These are phyloP conservation scores for Drosophila bifasciata DNA, from an alignment of 1,140 invertebrate species.

Conservation along the genomic window DNA sequence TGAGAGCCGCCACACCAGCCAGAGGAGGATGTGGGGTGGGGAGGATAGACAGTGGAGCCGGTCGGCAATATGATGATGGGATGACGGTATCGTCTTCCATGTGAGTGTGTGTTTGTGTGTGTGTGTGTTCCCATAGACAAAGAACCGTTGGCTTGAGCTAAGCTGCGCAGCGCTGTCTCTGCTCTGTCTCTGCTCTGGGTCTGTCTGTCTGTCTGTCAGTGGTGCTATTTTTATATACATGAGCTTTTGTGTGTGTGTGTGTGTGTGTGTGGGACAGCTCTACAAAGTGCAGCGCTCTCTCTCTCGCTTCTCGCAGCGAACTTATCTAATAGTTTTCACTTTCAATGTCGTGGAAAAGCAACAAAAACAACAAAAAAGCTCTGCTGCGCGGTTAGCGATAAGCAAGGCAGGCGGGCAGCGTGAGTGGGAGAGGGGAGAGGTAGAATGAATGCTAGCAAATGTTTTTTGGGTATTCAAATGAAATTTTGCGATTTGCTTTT, in stretches of 20 bases:
- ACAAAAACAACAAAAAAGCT: conserved; percentile 43
- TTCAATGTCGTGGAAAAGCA: conserved; percentile 55
- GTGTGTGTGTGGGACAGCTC: conserved; percentile 2
- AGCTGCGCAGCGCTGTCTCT: background rate
- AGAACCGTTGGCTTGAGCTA: conserved; percentile 6
- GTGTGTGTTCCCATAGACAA: conserved; percentile 22
- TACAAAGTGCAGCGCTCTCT: conserved; percentile 59
- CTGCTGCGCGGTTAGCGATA: conserved; percentile 1
- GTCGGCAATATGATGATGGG: conserved; percentile 29
- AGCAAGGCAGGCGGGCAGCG: background rate
- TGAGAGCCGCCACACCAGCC: too few species aligned
- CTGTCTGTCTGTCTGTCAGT: too few species aligned
- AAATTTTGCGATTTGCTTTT: background rate
- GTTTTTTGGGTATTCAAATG: conserved; percentile 27
- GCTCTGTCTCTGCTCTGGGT: background rate
- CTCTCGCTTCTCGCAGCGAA: conserved; percentile 13
- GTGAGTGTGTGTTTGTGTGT: background rate
- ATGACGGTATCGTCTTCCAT: conserved; percentile 3
- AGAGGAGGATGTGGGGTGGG: too few species aligned
- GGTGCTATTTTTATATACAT: conserved; percentile 30
- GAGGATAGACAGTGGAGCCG: background rate
- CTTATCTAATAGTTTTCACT: conserved; percentile 81
- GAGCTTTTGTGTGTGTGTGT: conserved; percentile 6
- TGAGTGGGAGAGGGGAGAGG: background rate
- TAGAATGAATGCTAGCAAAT: conserved; percentile 8